Base-by-base conservation (phyloP, 1,140 invertebrate species). In the Zaprionus vittiger region DNA sequence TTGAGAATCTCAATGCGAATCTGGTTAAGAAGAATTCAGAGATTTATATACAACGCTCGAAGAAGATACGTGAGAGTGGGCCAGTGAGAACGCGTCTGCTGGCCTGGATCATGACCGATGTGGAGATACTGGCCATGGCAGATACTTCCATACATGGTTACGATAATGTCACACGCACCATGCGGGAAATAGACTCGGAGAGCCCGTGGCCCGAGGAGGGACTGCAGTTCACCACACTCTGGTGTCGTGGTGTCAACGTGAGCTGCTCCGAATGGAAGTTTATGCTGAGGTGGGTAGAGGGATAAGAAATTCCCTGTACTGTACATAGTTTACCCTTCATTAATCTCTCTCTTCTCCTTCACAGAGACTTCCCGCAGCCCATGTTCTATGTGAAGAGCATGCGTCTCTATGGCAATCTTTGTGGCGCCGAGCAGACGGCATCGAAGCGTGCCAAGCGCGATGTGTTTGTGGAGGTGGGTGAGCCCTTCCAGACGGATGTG, bases 361-460 rank as follows among this genome's bases (percentile, higher is more conserved):
- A 38, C 31, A 92, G 99, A n/a, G 99, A 99, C 93, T 99, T 99
- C 92, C 98, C 98, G 0, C 98, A 99, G 86, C 97, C 98, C 1
- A 94, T 98, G 92, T 93, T 99, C 47, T 95, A 97, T 73, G 96
- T 99, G 37, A 95, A 96, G 75, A 95, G 96, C 59, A 94, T 99
- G 81, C 96, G 96, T 71, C 94, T 99, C 28, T 99, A 97, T 95
- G 99, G 99, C 1, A 95, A 96, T 80, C 92, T 99, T 1, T 95
- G 97, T 60, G 99, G 97, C 0, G 98, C 98, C 0, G 98, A 99
- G 92, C 96, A 98, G 80, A 93, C 96, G 59, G 96, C 97, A 0
- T 96, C 96, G 1, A 94, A 95, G 38, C 94, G 98, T 93, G 96
- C 97, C 6, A 95, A 95, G 62, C 93, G 96, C 60, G 95, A 95